Base-by-base conservation (phyloP, 2,113 vertebrate species). In the Forbesichthys agassizii region DNA sequence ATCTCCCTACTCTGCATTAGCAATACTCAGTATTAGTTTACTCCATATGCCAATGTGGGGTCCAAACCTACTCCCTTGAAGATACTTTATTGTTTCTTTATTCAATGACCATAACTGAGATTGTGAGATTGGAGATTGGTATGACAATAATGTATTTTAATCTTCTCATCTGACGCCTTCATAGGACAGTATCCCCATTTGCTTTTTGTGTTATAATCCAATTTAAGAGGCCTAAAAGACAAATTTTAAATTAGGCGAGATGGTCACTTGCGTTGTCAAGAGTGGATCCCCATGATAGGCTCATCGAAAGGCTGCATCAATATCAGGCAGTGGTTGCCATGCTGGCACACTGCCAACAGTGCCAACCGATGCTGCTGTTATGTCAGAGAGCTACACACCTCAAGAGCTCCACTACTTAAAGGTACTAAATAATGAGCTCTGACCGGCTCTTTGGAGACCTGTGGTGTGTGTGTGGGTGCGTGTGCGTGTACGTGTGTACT, bases 231-330 rank as follows among this genome's bases (percentile, higher is more conserved):
- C 42, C 48, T 12, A 14, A 42, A 36, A 73, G 77, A 47, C 52
- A 27, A 61, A 60, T 61, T 80, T 82, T 82, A 86, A 86, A 87
- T 84, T 79, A 84, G 66, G 9, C 9, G 68, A 71, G 62, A 46
- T 56, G 62, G 71, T 76, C 77, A 74, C 61, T 14, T 14, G 27
- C 33, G 61, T 67, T 64, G 61, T 69, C 5, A 36, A 42, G 36
- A 74, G 67, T 62, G 5, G 61, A 48, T 78, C 73, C 49, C 61
- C 51, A 16, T 60, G 72, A 81, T 68, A 20, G 61, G 65, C 64
- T 79, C 52, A 66, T 72, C 77, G 54, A 5, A 57, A 52, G 46
- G 20, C 33, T 64, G 66, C 58, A 61, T 75, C 76, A 77, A 82
- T 84, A 84, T 64, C 70, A 59, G 51, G 68, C 46, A 14, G 12